Evolutionary conservation across 2,797 vertebrate genomes (phyloP), one percentile per base, ranked within the genome.

Genomic region (Gymnoscopelus braueri): DNA sequence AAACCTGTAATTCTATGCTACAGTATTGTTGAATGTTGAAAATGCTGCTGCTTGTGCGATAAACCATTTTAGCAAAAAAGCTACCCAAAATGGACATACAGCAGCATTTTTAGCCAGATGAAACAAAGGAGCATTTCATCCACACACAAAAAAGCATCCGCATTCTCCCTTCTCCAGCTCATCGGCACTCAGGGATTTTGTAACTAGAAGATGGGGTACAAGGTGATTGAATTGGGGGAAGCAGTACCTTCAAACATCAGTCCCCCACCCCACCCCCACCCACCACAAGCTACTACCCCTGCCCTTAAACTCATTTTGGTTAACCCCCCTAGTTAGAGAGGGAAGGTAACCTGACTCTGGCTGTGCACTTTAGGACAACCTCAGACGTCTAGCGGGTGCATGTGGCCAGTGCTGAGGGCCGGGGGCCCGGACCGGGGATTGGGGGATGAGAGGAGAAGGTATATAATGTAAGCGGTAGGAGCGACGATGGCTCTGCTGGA

Each of bases 401-500:
- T 75, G 81, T 85, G 84, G 75, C 80, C 72, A 35, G 32, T 6
- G 32, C 39, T 9, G 39, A 44, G 58, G 56, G 77, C 67, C 67
- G 7, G 72, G 80, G 81, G 86, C 79, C 7, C 7, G 39, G 39
- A 3, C 39, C 39, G 39, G 77, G 79, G 84, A 84, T 85, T 81
- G 65, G 74, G 79, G 71, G 71, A 77, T 11, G 5, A 61, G 11
- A 61, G 9, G 61, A 51, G 47, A 52, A 24, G 7, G 32, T 35
- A 35, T 7, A 23, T 10, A 48, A 12, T 82, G 84, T 72, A 71
- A 84, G 77, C 68, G 79, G 50, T 44, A 84, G 87, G 79, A 79
- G 71, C 83, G 88, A 91, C 83, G 84, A 93, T 87, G 87, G 88
- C 86, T 50, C 39, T 44, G 84, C 87, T 89, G 92, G 94, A 94